Percentiles rank a stretch among this genome's conserved stretches.
Evolutionary conservation across 2,888 invertebrate genomes (phyloP).

Genomic region (Agrotis puta): DNA sequence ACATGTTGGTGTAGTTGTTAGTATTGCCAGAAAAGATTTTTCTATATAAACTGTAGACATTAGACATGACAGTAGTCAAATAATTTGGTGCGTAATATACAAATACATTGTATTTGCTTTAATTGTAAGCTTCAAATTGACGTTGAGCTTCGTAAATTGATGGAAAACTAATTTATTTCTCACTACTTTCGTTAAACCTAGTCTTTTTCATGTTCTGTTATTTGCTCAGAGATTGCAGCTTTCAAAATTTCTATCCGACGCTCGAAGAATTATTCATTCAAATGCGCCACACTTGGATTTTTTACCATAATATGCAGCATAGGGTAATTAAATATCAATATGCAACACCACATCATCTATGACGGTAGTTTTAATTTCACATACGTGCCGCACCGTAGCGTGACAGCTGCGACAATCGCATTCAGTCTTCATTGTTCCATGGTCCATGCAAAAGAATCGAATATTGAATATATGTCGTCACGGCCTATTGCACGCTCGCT

Average conservation of each 20-base stretch:
- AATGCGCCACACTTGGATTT: slow-evolving; percentile 1
- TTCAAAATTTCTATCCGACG: slow-evolving; percentile 3
- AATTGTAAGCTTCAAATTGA: neutral
- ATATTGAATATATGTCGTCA: slow-evolving; percentile 80
- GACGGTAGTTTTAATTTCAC: slow-evolving; percentile 61
- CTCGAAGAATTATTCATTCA: neutral
- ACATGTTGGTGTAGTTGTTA: slow-evolving; percentile 39
- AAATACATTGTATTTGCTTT: neutral
- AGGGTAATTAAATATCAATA: slow-evolving; percentile 44
- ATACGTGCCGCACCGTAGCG: slow-evolving; percentile 62
- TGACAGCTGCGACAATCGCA: slow-evolving; percentile 73
- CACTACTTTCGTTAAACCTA: no score
- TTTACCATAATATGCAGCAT: slow-evolving; percentile 25
- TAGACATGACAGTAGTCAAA: neutral
- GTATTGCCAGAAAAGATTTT: slow-evolving; percentile 20
- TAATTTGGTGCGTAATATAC: neutral
- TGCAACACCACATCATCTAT: slow-evolving; percentile 45
- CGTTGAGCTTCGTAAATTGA: neutral
- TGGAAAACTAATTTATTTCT: neutral
- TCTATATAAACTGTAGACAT: slow-evolving; percentile 2
- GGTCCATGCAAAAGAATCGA: slow-evolving; percentile 72
- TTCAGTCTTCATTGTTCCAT: slow-evolving; percentile 72
- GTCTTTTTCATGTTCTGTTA: neutral
- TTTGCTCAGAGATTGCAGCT: neutral
- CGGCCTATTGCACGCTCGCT: slow-evolving; percentile 75